phyloP scores from a whole-genome alignment of 2,113 vertebrate genomes.

The Cervus canadensis region DNA sequence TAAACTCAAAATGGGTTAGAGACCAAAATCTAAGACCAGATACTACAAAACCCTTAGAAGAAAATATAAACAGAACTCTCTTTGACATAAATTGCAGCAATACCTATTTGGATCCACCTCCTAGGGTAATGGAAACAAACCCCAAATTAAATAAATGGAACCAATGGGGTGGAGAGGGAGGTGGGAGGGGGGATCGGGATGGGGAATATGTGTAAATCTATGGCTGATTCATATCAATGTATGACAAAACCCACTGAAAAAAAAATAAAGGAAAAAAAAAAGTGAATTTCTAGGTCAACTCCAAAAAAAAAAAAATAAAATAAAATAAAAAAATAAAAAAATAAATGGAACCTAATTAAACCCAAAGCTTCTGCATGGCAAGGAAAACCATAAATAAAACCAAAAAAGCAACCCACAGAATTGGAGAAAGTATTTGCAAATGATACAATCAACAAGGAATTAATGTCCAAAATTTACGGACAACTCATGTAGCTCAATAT shows the following conservation, averaged over 20 bases:
- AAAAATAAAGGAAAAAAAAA: no score
- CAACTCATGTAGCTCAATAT: neutral
- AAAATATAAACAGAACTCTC: neutral
- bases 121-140: neutral
- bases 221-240: no score
- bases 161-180: neutral
- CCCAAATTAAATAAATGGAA: neutral
- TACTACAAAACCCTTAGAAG: neutral
- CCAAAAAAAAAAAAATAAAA: no score
- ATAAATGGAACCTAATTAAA: neutral
- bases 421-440: neutral
- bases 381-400: neutral
- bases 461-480: neutral
- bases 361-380: neutral
- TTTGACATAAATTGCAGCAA: neutral
- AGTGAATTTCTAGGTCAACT: no score
- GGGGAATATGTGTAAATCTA: no score
- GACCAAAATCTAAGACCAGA: neutral
- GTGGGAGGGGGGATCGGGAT: no score
- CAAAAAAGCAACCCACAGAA: neutral
- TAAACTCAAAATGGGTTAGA: neutral
- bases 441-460: neutral
- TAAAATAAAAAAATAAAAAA: neutral
- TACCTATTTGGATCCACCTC: neutral
- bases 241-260: no score